Base-by-base conservation (phyloP, 1,140 invertebrate genomes). In the Ips nitidus region DNA sequence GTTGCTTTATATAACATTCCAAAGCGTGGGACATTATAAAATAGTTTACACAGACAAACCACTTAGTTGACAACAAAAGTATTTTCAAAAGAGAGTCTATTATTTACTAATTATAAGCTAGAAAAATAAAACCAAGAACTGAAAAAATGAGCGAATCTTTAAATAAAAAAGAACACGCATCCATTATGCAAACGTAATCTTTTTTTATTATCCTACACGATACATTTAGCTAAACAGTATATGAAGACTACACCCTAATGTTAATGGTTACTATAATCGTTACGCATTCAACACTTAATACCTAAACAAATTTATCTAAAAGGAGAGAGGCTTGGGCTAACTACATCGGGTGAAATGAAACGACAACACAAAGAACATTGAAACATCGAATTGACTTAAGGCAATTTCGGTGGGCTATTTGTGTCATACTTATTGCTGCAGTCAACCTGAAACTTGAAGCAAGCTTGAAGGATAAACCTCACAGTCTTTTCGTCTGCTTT, bases 321-420 rank as follows among this genome's bases (percentile, higher is more conserved):
- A 50, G 22, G 45, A 22, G 45, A 50, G 45, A 50, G 45, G 1
- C 45, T 50, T 50, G 45, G 45, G 45, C 45, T 6, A 50, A 50
- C 45, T 6, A 50, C 7, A 50, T 8, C 22, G 7, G 45, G 6
- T 50, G 7, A 50, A 50, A 22, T 50, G 7, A 50, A 6, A 50
- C 45, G 45, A 6, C 7, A 50, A 50, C 45, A 50, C 45, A 8
- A 22, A 50, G 7, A 8, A 50, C 45, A 50, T 50, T 50, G 45
- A 50, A 6, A 50, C 7, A 22, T 22, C 22, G 22, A 22, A 22
- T 61, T 39, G 59, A 61, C 59, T 40, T 61, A 61, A 61, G 59
- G 59, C 59, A 61, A 47, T 61, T 61, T 61, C 39, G 59, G 59
- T 61, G 59, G 59, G 6, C 22, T 56, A 37, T 59, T 59, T 59